Base-by-base conservation (phyloP, 1,140 invertebrate species). In the Pachypsylla venusta region DNA sequence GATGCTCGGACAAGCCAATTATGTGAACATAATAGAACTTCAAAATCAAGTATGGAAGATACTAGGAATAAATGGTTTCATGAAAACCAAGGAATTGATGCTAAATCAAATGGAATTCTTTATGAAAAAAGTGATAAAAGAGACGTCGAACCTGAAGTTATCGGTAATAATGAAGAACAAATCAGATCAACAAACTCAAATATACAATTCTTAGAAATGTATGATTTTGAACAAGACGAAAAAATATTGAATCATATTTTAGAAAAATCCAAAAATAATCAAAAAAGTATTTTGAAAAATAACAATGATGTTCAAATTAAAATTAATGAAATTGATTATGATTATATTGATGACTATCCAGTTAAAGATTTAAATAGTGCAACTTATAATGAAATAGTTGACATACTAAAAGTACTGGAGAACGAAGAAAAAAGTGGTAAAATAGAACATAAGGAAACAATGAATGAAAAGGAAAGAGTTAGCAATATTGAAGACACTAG, bases 361-460 rank as follows among this genome's bases (percentile, higher is more conserved):
- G 25, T 39, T 5, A 56, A 25, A 14, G 54, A 58, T 25, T 57
- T 55, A 14, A 26, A 26, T 10, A 57, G 26, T 57, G 13, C 30
- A 28, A 64, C 66, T 42, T 67, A 64, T 55, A 60, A 64, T 54
- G 66, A 67, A 28, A 63, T 67, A 57, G 28, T 67, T 13, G 62
- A 54, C 13, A 64, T 67, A 48, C 27, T 67, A 1, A 65, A 66
- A 53, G 63, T 65, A 40, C 53, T 67, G 28, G 66, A 67, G 61
- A 60, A 65, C 57, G 66, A 66, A 61, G 64, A 67, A 60, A 57
- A 63, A n/a, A 62, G 63, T 42, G 59, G 53, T 24, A 35, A 35
- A 35, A n/a, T n/a, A n/a, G n/a, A n/a, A n/a, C n/a, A n/a, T n/a
- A n/a, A n/a, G n/a, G n/a, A n/a, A n/a, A n/a, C n/a, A n/a, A n/a